These are phyloP conservation scores for Heterotis niloticus DNA, from an alignment of 2,113 vertebrate genomes.

Conservation along the genomic window DNA sequence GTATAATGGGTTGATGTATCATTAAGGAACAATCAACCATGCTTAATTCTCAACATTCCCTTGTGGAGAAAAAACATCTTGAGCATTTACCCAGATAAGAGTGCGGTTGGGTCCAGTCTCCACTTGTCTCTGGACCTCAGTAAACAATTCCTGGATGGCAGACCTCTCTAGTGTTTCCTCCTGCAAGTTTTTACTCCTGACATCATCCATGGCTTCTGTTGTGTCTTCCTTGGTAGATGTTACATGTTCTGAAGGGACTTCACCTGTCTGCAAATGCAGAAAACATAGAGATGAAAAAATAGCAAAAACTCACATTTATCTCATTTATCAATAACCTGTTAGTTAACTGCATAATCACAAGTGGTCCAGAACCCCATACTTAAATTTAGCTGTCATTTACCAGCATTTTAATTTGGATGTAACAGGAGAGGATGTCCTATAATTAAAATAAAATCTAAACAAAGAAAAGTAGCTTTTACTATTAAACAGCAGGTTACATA, in stretches of 20 bases:
- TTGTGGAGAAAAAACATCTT: neutral
- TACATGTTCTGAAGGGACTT: neutral
- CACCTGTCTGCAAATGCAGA: neutral
- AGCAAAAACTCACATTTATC: neutral
- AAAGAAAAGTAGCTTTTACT: no score
- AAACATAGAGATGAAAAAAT: neutral
- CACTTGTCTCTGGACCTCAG: constrained; percentile 42
- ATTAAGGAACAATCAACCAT: no score
- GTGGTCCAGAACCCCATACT: no score
- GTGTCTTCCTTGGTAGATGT: neutral
- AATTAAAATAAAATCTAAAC: no score
- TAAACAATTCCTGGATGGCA: constrained; percentile 43
- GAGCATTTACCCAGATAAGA: constrained; percentile 49
- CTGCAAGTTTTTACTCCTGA: constrained; percentile 14
- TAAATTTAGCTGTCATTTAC: no score
- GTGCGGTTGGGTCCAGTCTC: constrained; percentile 35
- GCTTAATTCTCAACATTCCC: no score
- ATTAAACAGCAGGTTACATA: no score
- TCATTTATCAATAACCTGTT: no score
- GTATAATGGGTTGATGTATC: no score
- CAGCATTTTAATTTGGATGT: no score
- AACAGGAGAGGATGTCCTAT: no score
- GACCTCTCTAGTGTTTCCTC: constrained; percentile 32
- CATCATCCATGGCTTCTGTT: neutral
- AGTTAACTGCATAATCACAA: no score